phyloP scores from a whole-genome alignment of 2,113 vertebrate genomes.

The Limnothrissa miodon region DNA sequence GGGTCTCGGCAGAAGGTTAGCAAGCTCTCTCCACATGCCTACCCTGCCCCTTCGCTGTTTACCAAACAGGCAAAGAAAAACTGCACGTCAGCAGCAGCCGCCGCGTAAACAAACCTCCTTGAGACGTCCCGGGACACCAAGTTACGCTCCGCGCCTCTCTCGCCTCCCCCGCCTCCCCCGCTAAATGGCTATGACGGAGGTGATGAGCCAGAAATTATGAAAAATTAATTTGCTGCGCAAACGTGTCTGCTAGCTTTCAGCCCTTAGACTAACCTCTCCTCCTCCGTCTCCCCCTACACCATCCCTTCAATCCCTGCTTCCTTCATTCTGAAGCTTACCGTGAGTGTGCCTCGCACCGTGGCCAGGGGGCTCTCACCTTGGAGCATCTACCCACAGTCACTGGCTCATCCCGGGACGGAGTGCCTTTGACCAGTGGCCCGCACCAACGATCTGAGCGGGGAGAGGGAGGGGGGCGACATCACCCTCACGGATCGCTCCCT shows the following conservation, averaged over 20 bases:
- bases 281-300: background rate
- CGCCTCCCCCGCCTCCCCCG: background rate
- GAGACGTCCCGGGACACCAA: constrained; percentile 1
- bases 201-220: background rate
- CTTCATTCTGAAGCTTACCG: background rate
- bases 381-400: background rate
- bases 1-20: background rate
- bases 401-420: background rate
- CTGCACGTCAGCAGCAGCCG: background rate
- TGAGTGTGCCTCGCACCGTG: constrained; percentile 12
- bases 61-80: background rate
- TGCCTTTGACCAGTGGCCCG: constrained; percentile 14
- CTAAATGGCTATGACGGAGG: background rate
- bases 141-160: background rate
- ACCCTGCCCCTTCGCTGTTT: background rate
- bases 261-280: constrained; percentile 4
- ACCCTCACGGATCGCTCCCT: background rate
- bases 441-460: background rate
- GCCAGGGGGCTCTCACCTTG: constrained; percentile 8
- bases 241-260: constrained; percentile 2
- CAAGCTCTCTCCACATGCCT: background rate
- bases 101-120: background rate
- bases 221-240: constrained; percentile 13
- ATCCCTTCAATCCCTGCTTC: background rate
- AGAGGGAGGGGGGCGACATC: background rate